These are phyloP conservation scores for Heteropelma amictum DNA, from an alignment of 2,888 invertebrate genomes.

Conservation along the genomic window DNA sequence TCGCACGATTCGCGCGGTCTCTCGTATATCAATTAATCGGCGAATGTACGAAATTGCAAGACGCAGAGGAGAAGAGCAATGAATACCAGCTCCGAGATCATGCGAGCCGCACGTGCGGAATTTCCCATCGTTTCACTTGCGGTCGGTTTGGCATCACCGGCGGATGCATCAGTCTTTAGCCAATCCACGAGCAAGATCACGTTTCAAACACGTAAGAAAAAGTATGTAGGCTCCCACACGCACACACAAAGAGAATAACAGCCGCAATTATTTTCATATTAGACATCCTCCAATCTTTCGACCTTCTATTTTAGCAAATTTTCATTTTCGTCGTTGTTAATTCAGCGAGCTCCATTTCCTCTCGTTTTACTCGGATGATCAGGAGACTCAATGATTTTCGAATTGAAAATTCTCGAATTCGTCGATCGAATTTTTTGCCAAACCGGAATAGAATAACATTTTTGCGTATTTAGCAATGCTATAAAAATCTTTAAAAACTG, in stretches of 20 bases:
- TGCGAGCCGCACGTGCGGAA: slow-evolving; percentile 24
- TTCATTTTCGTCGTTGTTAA: not conserved
- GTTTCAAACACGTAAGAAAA: slow-evolving; percentile 1
- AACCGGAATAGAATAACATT: no score
- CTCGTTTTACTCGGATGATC: no score
- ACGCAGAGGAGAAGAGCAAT: slow-evolving; percentile 7
- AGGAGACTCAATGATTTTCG: no score
- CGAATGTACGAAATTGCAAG: slow-evolving; percentile 28
- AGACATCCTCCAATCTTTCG: not conserved
- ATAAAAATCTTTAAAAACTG: no score
- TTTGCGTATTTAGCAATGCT: no score
- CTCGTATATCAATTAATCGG: slow-evolving; percentile 43
- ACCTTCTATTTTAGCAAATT: not conserved
- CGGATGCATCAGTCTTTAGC: slow-evolving; percentile 13
- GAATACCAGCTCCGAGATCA: slow-evolving; percentile 11
- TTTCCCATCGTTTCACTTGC: slow-evolving; percentile 25
- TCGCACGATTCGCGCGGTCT: slow-evolving; percentile 15
- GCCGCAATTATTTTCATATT: not conserved
- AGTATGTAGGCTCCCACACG: not conserved
- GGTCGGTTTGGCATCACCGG: slow-evolving; percentile 15
- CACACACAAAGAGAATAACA: not conserved
- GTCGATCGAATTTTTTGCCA: no score
- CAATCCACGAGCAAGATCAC: slow-evolving; percentile 12
- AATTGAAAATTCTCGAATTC: no score
- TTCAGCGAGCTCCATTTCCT: not conserved